Conservation (phyloP, 2,888 invertebrate genomes). For the Agrochola lota region DNA sequence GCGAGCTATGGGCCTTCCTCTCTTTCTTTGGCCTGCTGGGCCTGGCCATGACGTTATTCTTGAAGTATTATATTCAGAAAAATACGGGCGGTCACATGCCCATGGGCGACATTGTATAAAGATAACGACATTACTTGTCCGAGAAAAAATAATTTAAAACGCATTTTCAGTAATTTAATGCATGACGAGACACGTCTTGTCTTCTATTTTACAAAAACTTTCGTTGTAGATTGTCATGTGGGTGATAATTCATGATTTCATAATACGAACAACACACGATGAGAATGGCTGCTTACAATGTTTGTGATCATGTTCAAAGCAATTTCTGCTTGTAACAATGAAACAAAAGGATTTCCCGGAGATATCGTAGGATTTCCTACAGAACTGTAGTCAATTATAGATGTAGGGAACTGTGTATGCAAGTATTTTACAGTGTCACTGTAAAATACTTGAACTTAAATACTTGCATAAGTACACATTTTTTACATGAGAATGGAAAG, state of each 20-base stretch:
- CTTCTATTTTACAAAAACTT: slow-evolving; percentile 4
- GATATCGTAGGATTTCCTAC: not conserved
- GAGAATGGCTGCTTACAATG: not conserved
- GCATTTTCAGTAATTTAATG: not conserved
- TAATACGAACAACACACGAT: not conserved
- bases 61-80: too few relatives aligned
- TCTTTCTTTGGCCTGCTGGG: too few relatives aligned
- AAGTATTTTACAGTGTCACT: too few relatives aligned
- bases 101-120: too few relatives aligned
- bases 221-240: not conserved
- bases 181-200: not conserved
- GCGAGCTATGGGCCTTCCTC: too few relatives aligned
- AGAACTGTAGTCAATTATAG: not conserved
- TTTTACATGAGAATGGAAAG: too few relatives aligned
- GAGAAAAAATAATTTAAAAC: not conserved
- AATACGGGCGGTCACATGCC: too few relatives aligned
- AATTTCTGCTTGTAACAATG: not conserved
- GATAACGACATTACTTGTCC: too few relatives aligned
- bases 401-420: not conserved
- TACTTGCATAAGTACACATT: too few relatives aligned
- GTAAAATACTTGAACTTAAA: too few relatives aligned
- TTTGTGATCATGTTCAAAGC: not conserved
- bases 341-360: not conserved
- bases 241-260: slow-evolving; percentile 20
- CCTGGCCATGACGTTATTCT: too few relatives aligned